Base-by-base conservation (phyloP, 2,797 vertebrate genomes). In the Rhinophrynus dorsalis region DNA sequence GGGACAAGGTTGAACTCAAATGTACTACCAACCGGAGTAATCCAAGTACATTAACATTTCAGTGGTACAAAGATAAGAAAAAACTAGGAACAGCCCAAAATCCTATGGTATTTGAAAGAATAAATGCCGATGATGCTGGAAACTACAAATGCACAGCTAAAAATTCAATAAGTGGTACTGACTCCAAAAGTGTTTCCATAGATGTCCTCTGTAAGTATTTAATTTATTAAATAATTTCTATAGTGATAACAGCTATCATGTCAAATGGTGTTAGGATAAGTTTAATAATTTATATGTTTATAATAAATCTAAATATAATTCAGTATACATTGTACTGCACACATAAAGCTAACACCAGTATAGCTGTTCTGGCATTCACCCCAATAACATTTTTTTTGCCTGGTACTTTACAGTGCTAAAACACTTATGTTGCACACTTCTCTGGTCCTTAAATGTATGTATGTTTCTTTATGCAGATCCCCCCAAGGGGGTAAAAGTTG, bases 381-480 rank as follows among this genome's bases (percentile, higher is more conserved):
- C n/a, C n/a, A n/a, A n/a, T n/a, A n/a, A n/a, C n/a, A n/a, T n/a
- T n/a, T n/a, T n/a, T n/a, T n/a, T n/a, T n/a, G n/a, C n/a, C n/a
- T n/a, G n/a, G n/a, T n/a, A n/a, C n/a, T n/a, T n/a, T n/a, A n/a
- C n/a, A n/a, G n/a, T n/a, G n/a, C n/a, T n/a, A n/a, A n/a, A n/a
- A n/a, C n/a, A n/a, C n/a, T n/a, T n/a, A n/a, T n/a, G n/a, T n/a
- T n/a, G n/a, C n/a, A n/a, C n/a, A n/a, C n/a, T n/a, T n/a, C n/a
- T n/a, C n/a, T n/a, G n/a, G n/a, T n/a, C n/a, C n/a, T n/a, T n/a
- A n/a, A n/a, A n/a, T n/a, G n/a, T n/a, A n/a, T n/a, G 11, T 12
- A 12, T 48, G 56, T 40, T 6, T 10, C 7, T 58, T 4, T 56
- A 5, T 51, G 35, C 55, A 85, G 83, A 81, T 73, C 2, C 61